Percentiles rank a stretch among this genome's conserved stretches.
Evolutionary conservation across 2,888 invertebrate genomes (phyloP).

Genomic region (Amiota mariae): DNA sequence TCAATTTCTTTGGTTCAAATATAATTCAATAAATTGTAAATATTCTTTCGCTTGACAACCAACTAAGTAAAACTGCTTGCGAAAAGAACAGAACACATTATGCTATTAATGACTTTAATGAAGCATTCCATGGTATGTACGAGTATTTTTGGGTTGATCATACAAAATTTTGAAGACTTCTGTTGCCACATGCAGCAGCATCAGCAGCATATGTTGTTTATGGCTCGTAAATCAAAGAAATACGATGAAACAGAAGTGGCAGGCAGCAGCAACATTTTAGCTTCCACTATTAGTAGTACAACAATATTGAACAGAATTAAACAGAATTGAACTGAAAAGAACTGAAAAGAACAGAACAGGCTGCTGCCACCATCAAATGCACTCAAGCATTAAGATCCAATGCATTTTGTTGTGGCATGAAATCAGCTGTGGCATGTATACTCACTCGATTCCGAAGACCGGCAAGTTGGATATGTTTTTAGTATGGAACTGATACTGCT

Average conservation of each 20-base stretch:
- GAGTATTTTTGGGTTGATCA: neutral
- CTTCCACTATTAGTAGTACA: neutral
- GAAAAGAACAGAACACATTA: neutral
- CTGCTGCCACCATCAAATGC: slow-evolving; percentile 5
- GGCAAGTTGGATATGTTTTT: neutral
- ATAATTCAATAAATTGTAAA: no score
- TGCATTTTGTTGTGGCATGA: slow-evolving; percentile 19
- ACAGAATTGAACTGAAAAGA: neutral
- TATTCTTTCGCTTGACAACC: neutral
- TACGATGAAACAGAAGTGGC: neutral
- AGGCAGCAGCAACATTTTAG: neutral
- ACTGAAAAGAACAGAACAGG: neutral
- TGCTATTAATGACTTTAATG: slow-evolving; percentile 28
- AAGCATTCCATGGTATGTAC: slow-evolving; percentile 14
- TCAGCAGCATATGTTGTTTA: slow-evolving; percentile 25
- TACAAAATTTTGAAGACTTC: neutral
- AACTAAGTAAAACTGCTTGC: slow-evolving; percentile 7
- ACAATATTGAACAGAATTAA: neutral
- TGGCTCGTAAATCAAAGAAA: slow-evolving; percentile 26
- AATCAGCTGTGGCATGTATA: slow-evolving; percentile 24
- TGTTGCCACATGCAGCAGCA: slow-evolving; percentile 24
- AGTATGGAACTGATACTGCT: neutral
- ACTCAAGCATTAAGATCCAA: slow-evolving; percentile 3
- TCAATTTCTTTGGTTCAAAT: no score
- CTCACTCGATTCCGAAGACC: neutral